A percentile compares a stretch with the other conserved stretches of the same genome.
phyloP scores from a whole-genome alignment of 2,113 vertebrate genomes.

The Gulo gulo region DNA sequence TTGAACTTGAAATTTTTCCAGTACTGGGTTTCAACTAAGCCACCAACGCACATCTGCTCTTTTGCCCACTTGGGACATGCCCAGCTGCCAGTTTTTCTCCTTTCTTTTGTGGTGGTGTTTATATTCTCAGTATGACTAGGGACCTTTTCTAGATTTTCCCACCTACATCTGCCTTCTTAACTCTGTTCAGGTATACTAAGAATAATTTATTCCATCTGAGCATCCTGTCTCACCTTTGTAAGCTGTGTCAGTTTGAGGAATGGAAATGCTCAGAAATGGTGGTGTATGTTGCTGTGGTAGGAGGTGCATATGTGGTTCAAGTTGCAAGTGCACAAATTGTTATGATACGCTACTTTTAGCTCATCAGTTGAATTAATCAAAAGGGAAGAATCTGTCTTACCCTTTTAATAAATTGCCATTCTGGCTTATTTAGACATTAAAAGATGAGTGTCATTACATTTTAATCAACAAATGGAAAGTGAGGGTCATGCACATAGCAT shows the following conservation, averaged over 20 bases:
- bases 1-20: slow-evolving; percentile 48
- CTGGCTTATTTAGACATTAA: slow-evolving; percentile 30
- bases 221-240: slow-evolving; percentile 11
- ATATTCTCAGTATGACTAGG: slow-evolving; percentile 19
- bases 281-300: background rate
- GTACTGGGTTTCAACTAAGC: slow-evolving; percentile 49
- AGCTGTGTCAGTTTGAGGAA: background rate
- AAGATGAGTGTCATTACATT: slow-evolving; percentile 10
- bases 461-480: slow-evolving; percentile 42
- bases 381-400: slow-evolving; percentile 41
- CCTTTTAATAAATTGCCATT: slow-evolving; percentile 41
- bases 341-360: slow-evolving; percentile 16
- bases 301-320: slow-evolving; percentile 8
- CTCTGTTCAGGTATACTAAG: slow-evolving; percentile 10
- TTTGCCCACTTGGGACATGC: slow-evolving; percentile 49
- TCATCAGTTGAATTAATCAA: slow-evolving; percentile 13
- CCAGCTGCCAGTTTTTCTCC: slow-evolving; percentile 56
- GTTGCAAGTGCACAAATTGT: background rate
- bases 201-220: slow-evolving; percentile 56
- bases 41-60: slow-evolving; percentile 31
- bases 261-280: slow-evolving; percentile 31
- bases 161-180: slow-evolving; percentile 32
- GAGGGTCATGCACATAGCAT: background rate
- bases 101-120: slow-evolving; percentile 17
- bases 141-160: slow-evolving; percentile 40